Evolutionary conservation across 2,797 vertebrate genomes (phyloP), one percentile per base, ranked within the genome.

Genomic region (Thaleichthys pacificus): DNA sequence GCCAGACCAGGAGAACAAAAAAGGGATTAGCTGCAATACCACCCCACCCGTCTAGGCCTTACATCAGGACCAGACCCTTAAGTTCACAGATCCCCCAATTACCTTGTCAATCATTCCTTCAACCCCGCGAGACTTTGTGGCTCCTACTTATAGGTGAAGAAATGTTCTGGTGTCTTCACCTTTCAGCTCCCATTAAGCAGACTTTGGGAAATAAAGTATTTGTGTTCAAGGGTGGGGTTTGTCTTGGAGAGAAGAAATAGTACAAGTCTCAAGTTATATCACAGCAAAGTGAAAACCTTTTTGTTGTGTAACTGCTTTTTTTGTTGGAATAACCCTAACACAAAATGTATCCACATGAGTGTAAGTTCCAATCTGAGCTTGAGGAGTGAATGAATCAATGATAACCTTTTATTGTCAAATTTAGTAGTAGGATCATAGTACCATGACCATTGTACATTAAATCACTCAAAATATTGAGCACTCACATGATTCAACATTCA

Each of bases 31-130:
- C 82, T 87, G 89, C 81, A 87, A 88, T 87, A 86, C 85, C 82
- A 74, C 68, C 61, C 22, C 21, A 42, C 47, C 80, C 71, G 84
- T 89, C 84, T 89, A 84, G 85, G 84, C 81, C 87, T 83, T 83
- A 88, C 88, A 91, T 91, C 90, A 88, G 82, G 85, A 90, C 88
- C 80, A 80, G 82, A 78, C 85, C 86, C 60, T 82, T 80, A 64
- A 84, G 87, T 87, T 87, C 81, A 84, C 80, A 85, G 84, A 91
- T 92, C 88, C 87, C 86, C 86, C 91, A 92, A 93, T 93, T 93
- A 93, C 89, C 89, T 87, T 91, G 92, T 94, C 93, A 93, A 87
- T 94, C 91, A 92, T 71, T 85, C 79, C 71, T 82, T 76, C 83
- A 84, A 72, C 74, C 61, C 71, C 30, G 80, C 32, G 82, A 90